Base-by-base conservation (phyloP, 2,888 invertebrate species). In the Pollenia angustigena region DNA sequence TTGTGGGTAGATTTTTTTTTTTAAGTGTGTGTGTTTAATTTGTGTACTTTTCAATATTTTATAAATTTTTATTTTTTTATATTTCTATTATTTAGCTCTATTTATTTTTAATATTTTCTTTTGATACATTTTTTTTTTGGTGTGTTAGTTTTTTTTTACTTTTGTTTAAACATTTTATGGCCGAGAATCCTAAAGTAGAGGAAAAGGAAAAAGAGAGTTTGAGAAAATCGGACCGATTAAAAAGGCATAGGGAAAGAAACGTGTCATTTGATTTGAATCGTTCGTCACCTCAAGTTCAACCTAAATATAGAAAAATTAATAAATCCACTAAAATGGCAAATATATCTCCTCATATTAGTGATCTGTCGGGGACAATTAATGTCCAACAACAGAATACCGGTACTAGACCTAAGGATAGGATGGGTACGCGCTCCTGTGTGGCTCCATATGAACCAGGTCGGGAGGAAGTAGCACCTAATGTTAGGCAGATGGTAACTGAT, bases 251-350 rank as follows among this genome's bases (percentile, higher is more conserved):
- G 18, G 23, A 72, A 14, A 56, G 72, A 11, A 58, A 58, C 12
- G 6, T 44, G 7, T 58, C 72, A 2, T 58, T 58, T 23, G 72
- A 72, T 14, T 46, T 58, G 14, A 62, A 75, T 18, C 16, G 74
- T 11, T 75, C 75, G 0, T 75, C 75, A 9, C 75, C 75, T 1
- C 75, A 75, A 12, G 50, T 62, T 4, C 62, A 75, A 7, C 50
- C 48, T 42, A 75, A 75, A 62, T 75, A 75, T 14, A 8, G 1
- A 2, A 60, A 9, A 10, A 8, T 18, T 8, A 62, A 62, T 18
- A 11, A 18, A 11, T 16, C 50, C 0, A 7, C 9, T 9, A 62
- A 46, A 58, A 72, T 75, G 75, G 60, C 60, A 0, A 62, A 40
- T 4, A 58, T 12, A n/a, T 7, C 32, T 1, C 60, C 74, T 1